Evolutionary conservation across 2,113 vertebrate genomes (phyloP), one percentile per base, ranked within the genome.

Genomic region (Aptenodytes patagonicus): DNA sequence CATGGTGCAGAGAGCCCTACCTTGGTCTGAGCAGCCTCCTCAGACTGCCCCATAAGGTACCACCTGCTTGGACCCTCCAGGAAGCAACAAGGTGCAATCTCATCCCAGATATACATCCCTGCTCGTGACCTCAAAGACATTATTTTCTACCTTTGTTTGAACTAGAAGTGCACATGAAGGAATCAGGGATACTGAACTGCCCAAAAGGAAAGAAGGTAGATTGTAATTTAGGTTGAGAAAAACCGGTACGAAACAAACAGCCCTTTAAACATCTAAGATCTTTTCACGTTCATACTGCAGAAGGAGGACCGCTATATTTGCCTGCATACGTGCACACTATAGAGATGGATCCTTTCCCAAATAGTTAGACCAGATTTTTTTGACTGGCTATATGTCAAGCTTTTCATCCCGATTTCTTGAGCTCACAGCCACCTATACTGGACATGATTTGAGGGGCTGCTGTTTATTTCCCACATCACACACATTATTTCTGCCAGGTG

Each of bases 401-500:
- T 89, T 91, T 95, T 80, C 36, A 79, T 76, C 38, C 29, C n/a
- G 15, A 3, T 82, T 62, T 72, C 60, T 87, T 94, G 61, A 93
- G 47, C 52, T 91, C 46, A 42, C 40, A 75, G 51, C 18, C 60
- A 82, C 52, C 47, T 79, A 69, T 73, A 21, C 24, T 26, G 42
- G 71, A 86, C 17, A 14, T 32, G 49, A 77, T 93, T 93, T 76
- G 66, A 87, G 31, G 31, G 17, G 13, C 54, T 89, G 76, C 46
- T 57, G 13, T 79, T 89, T 64, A 76, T 91, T 94, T 69, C 31
- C 70, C 66, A 60, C 57, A 93, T 76, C 77, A 55, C 31, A 36
- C 31, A 51, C 52, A 44, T 83, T 70, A 91, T 73, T 94, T 94
- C 86, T 87, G 73, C 84, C 91, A 95, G 86, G 69, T 93, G 77